Evolutionary conservation across 2,797 vertebrate genomes (phyloP).

Genomic region (Ptychadena robeensis): DNA sequence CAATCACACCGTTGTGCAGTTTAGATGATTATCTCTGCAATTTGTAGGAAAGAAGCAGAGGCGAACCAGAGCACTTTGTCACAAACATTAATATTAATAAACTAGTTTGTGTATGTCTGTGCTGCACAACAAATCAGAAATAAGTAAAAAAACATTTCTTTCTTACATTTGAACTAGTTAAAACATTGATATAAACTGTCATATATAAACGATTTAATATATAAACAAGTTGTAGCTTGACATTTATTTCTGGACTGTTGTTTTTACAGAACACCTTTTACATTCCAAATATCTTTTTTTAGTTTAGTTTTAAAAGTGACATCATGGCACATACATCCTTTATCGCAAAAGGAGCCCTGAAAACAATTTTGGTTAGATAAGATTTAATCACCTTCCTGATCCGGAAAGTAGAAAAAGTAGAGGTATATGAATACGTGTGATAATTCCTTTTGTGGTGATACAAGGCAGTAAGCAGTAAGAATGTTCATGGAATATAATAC

Average conservation of each 20-base stretch:
- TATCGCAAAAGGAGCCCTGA: neutral
- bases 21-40: no score
- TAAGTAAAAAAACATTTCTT: neutral
- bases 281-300: neutral
- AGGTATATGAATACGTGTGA: neutral
- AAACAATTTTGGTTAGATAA: slow-evolving; percentile 16
- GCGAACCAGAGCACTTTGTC: no score
- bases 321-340: slow-evolving; percentile 7
- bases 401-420: neutral
- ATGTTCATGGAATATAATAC: slow-evolving; percentile 8
- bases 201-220: no score
- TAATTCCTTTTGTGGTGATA: slow-evolving; percentile 2
- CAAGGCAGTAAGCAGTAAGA: neutral
- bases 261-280: neutral
- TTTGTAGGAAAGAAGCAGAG: no score
- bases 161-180: neutral
- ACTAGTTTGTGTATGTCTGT: no score
- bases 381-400: neutral
- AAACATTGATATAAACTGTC: no score
- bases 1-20: no score
- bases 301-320: slow-evolving; percentile 22
- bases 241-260: slow-evolving; percentile 22
- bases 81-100: no score
- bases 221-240: neutral
- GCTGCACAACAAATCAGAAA: no score